Base-by-base conservation (phyloP, 92 coral and sea anemone genomes). In the Bergia sp. region DNA sequence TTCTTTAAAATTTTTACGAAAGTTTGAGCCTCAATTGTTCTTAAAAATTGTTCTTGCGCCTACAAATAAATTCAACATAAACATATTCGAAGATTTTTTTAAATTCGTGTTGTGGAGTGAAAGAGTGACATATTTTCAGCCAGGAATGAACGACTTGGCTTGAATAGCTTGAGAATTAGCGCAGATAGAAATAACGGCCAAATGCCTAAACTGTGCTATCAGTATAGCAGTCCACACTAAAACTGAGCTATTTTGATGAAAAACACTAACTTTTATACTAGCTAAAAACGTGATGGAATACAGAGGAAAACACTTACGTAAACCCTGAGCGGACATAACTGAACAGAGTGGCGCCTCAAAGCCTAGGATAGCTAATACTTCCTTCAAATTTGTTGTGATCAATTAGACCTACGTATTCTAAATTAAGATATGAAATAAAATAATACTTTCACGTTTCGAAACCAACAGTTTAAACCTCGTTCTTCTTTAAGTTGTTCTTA, bases 361-460 rank as follows among this genome's bases (percentile, higher is more conserved):
- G 29, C 29, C 67, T 16, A 12, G 67, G 67, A 0, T 12, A 12
- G 20, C 18, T 9, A 12, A 61, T 12, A 61, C 67, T 61, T 61
- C 67, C 67, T 61, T 61, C 67, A 61, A 61, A 61, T 61, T 61
- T 5, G 67, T 61, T 61, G 67, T 61, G 67, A 10, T 61, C 20
- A 61, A 61, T 61, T 61, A 69, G 3, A 69, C 75, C 75, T 20
- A 69, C 75, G 75, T 21, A 69, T 69, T 69, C 75, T 69, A 69
- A 69, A 69, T 21, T 69, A 69, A 69, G 75, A 20, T 69, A 69
- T 21, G 75, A 69, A 69, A 20, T 69, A 69, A 69, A 6, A 69
- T 20, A 3, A 69, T 69, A 69, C 75, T 69, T 69, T 69, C 37
- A 69, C 75, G 75, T 69, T 69, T 69, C 75, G 29, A 69, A 69